Conservation (phyloP, 2,888 invertebrate species). For the Gnatocerus cornutus region DNA sequence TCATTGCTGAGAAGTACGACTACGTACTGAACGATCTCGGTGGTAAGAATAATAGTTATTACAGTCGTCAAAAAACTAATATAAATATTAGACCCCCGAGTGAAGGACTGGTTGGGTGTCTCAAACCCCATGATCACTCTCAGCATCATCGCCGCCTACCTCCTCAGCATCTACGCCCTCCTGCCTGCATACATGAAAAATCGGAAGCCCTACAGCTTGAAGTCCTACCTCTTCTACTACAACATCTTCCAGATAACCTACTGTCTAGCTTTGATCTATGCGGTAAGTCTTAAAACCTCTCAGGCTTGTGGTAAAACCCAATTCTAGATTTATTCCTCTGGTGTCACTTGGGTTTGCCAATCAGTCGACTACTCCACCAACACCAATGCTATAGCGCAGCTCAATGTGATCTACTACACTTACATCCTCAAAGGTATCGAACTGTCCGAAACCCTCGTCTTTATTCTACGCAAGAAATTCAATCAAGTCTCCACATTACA, state of each 20-base stretch:
- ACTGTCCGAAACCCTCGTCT: conserved; percentile 81
- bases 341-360: conserved; percentile 78
- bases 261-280: conserved; percentile 79
- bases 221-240: conserved; percentile 80
- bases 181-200: conserved; percentile 81
- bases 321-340: conserved; percentile 66
- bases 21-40: conserved; percentile 70
- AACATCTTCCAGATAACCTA: conserved; percentile 86
- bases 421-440: conserved; percentile 79
- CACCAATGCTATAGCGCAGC: conserved; percentile 75
- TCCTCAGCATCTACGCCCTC: conserved; percentile 71
- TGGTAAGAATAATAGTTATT: no score
- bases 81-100: conserved; percentile 31
- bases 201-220: conserved; percentile 79
- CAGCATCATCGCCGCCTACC: conserved; percentile 70
- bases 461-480: conserved; percentile 81
- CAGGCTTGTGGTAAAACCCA: not conserved
- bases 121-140: conserved; percentile 71
- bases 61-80: no score
- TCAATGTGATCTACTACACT: conserved; percentile 74
- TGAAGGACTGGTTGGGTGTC: conserved; percentile 71
- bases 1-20: conserved; percentile 64
- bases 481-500: conserved; percentile 83
- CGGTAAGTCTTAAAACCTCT: conserved; percentile 67
- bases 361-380: conserved; percentile 81